Evolutionary conservation across 2,888 invertebrate genomes (phyloP).

Genomic region (Napeogenes inachia): DNA sequence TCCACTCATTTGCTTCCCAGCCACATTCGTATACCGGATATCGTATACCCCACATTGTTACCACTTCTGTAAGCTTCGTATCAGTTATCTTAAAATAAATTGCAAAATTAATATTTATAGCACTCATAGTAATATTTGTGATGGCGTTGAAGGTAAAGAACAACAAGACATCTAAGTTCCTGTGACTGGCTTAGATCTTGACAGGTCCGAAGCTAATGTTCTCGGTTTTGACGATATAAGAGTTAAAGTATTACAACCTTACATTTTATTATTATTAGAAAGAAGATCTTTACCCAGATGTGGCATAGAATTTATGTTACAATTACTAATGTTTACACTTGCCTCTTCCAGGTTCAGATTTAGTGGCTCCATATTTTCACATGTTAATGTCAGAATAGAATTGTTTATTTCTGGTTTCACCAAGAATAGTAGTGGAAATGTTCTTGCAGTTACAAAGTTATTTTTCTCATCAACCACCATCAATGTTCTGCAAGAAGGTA

Average conservation of each 20-base stretch:
- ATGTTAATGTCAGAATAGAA: constrained; percentile 73
- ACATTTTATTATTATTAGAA: constrained; percentile 39
- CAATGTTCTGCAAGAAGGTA: constrained; percentile 57
- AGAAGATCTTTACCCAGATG: too few relatives aligned
- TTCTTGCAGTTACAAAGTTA: constrained; percentile 77
- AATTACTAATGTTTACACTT: constrained; percentile 15
- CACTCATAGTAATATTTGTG: too few relatives aligned
- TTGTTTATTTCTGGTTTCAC: constrained; percentile 70
- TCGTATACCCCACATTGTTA: constrained; percentile 75
- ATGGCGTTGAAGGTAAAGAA: too few relatives aligned
- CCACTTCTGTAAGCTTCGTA: constrained; percentile 45
- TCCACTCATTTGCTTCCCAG: constrained; percentile 83
- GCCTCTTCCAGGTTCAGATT: constrained; percentile 74
- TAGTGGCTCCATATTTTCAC: constrained; percentile 76
- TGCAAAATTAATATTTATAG: neutral
- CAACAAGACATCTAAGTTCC: too few relatives aligned
- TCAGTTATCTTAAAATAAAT: too few relatives aligned
- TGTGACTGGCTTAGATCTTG: too few relatives aligned
- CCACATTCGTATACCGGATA: constrained; percentile 85
- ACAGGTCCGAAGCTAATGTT: too few relatives aligned
- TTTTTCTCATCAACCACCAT: constrained; percentile 77
- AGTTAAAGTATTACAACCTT: constrained; percentile 44
- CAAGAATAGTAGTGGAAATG: constrained; percentile 73
- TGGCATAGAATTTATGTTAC: too few relatives aligned
- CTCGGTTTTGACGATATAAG: too few relatives aligned